phyloP scores from a whole-genome alignment of 92 coral and sea anemone genomes.

The Isaurus tuberculatus region DNA sequence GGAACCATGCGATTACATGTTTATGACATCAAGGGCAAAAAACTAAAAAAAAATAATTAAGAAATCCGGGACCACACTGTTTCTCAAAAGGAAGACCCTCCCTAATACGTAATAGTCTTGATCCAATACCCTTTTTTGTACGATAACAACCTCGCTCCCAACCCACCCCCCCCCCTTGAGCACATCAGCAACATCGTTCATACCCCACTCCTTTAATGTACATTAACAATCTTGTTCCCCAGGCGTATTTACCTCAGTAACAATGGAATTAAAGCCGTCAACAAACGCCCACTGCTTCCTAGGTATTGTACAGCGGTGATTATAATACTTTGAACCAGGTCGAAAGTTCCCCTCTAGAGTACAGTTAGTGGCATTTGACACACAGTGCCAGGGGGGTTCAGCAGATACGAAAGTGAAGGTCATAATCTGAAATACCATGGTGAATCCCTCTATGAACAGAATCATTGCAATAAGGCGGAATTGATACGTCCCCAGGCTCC shows the following conservation, averaged over 20 bases:
- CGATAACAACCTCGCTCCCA: too few relatives aligned
- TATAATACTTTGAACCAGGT: slow-evolving; percentile 60
- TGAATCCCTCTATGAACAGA: slow-evolving; percentile 53
- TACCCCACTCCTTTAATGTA: not conserved
- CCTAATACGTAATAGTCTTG: too few relatives aligned
- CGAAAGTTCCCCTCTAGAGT: slow-evolving; percentile 63
- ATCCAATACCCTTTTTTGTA: too few relatives aligned
- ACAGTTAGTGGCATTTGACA: slow-evolving; percentile 65
- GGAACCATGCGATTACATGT: too few relatives aligned
- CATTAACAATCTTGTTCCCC: not conserved
- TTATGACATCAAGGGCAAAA: too few relatives aligned
- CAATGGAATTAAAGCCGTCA: slow-evolving; percentile 77
- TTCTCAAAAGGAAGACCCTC: too few relatives aligned
- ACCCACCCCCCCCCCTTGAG: not conserved
- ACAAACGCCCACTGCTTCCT: slow-evolving; percentile 84
- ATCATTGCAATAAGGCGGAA: slow-evolving; percentile 63
- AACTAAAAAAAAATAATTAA: too few relatives aligned
- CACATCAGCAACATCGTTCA: too few relatives aligned
- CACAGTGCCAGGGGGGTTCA: slow-evolving; percentile 87
- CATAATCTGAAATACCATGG: slow-evolving; percentile 65
- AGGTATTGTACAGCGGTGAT: slow-evolving; percentile 68
- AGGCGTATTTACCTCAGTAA: slow-evolving; percentile 73
- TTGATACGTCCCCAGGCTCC: slow-evolving; percentile 84
- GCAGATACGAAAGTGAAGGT: slow-evolving; percentile 67
- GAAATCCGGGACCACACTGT: too few relatives aligned